These are phyloP conservation scores for Xestobium rufovillosum DNA, from an alignment of 2,888 invertebrate species.

Conservation along the genomic window DNA sequence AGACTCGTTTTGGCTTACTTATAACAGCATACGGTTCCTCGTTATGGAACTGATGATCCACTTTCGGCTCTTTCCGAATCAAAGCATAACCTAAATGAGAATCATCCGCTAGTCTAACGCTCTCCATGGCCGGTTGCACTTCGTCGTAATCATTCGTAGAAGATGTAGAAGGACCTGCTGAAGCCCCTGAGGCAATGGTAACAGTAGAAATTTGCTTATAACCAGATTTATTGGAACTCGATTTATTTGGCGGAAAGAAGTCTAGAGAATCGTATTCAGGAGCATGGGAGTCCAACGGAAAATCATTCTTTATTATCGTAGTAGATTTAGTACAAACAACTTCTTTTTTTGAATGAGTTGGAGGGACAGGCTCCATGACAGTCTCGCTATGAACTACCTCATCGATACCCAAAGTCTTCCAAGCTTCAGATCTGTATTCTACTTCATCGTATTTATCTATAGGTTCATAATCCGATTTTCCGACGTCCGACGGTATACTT, in stretches of 20 bases:
- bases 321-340: conserved; percentile 34
- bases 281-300: conserved; percentile 34
- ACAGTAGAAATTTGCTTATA: conserved; percentile 66
- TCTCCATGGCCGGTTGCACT: conserved; percentile 56
- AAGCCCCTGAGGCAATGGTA: conserved; percentile 24
- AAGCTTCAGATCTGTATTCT: conserved; percentile 70
- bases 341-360: conserved; percentile 40
- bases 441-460: conserved; percentile 66
- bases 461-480: conserved; percentile 39
- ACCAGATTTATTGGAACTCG: conserved; percentile 53
- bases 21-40: conserved; percentile 76
- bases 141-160: conserved; percentile 70
- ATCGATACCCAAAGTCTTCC: conserved; percentile 72
- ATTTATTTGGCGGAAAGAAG: conserved; percentile 73
- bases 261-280: conserved; percentile 73
- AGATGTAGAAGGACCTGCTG: conserved; percentile 24
- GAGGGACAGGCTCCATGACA: conserved; percentile 40
- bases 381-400: conserved; percentile 65
- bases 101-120: conserved; percentile 69
- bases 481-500: conserved; percentile 6
- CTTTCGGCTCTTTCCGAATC: conserved; percentile 58
- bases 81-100: conserved; percentile 74
- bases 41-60: conserved; percentile 65
- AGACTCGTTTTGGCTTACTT: conserved; percentile 79
- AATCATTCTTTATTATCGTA: conserved; percentile 49